Evolutionary conservation across 1,140 invertebrate species (phyloP).

Genomic region (Acyrthosiphon pisum): DNA sequence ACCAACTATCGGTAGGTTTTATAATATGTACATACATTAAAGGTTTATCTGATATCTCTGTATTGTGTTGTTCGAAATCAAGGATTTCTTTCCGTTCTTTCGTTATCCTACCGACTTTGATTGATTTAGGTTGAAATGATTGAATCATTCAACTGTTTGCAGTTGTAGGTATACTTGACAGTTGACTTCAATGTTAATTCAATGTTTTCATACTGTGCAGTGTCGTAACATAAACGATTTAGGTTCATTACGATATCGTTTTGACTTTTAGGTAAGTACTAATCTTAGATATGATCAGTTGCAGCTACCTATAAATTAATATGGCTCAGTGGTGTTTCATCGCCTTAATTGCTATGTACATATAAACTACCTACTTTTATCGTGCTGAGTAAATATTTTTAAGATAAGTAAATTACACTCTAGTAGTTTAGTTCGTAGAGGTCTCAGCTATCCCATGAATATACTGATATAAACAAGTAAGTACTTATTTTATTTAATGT

Average conservation of each 20-base stretch:
- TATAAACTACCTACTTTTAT: not conserved
- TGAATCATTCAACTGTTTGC: not conserved
- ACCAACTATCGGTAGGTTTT: not conserved
- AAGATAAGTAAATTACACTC: not conserved
- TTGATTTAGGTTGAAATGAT: not conserved
- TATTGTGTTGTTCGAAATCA: not conserved
- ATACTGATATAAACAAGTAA: too few relatives aligned
- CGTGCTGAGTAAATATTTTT: too few relatives aligned
- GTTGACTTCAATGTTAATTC: not conserved
- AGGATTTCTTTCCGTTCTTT: not conserved
- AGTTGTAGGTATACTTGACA: not conserved
- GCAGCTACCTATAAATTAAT: not conserved
- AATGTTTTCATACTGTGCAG: not conserved
- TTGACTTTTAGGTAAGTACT: not conserved
- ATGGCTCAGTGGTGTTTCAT: not conserved
- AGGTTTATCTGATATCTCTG: not conserved
- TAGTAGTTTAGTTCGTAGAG: too few relatives aligned
- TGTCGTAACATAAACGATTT: not conserved
- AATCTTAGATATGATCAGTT: not conserved
- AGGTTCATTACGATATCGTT: not conserved
- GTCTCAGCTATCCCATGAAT: too few relatives aligned
- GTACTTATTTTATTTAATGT: too few relatives aligned
- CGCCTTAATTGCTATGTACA: not conserved
- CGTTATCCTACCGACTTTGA: not conserved
- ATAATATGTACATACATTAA: conserved; percentile 11